Evolutionary conservation across 2,888 invertebrate genomes (phyloP).

Genomic region (Ptilodon capucinus): DNA sequence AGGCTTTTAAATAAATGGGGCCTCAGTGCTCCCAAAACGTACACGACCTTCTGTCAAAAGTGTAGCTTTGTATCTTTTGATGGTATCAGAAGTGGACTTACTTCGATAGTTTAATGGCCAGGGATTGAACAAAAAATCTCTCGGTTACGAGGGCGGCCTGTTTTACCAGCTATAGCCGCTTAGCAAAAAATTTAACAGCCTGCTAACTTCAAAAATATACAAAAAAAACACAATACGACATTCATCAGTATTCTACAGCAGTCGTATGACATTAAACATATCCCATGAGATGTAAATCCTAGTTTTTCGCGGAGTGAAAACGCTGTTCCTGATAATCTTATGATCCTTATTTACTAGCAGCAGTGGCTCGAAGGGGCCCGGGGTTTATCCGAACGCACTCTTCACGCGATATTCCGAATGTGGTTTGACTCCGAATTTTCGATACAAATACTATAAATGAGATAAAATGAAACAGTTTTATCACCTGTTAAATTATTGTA

Average conservation of each 20-base stretch:
- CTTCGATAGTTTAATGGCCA: no score
- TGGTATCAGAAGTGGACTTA: no score
- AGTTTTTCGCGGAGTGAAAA: conserved; percentile 56
- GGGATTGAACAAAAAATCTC: no score
- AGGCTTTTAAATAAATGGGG: no score
- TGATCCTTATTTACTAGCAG: conserved; percentile 74
- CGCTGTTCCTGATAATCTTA: conserved; percentile 63
- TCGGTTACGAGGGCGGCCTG: no score
- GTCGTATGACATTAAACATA: conserved; percentile 36
- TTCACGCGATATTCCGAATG: conserved; percentile 35
- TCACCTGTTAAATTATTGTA: not conserved
- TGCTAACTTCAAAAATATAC: not conserved
- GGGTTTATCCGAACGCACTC: conserved; percentile 39
- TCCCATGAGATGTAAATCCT: conserved; percentile 42
- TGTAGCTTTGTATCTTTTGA: no score
- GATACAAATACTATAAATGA: conserved; percentile 14
- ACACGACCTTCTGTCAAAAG: no score
- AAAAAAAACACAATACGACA: not conserved
- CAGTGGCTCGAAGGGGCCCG: conserved; percentile 42
- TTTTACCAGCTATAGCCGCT: no score
- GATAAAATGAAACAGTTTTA: conserved; percentile 9
- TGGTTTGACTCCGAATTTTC: conserved; percentile 25
- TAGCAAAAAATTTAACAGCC: no score
- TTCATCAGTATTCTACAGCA: conserved; percentile 15
- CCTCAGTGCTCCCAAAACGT: no score